Evolutionary conservation across 2,113 vertebrate genomes (phyloP), one percentile per base, ranked within the genome.

Genomic region (Gopherus flavomarginatus): DNA sequence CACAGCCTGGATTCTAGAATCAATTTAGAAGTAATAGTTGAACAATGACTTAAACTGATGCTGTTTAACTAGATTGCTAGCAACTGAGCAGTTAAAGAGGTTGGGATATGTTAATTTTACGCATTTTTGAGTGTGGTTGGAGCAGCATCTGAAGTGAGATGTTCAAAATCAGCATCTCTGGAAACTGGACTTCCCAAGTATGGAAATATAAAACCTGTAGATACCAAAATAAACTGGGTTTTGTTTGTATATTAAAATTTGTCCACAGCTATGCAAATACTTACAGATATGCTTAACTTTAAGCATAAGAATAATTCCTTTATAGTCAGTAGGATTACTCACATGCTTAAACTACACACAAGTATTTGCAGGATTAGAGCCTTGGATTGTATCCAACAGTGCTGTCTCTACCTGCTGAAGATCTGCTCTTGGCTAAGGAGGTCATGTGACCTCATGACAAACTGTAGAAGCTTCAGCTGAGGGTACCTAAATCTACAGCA

Each of bases 401-500:
- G 78, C 72, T 44, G 56, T 4, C 0, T 0, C 21, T 84, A n/a
- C 14, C 4, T 6, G 54, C 35, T 88, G 72, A 90, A 5, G 53
- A 85, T 49, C 35, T 79, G 87, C 57, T 12, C 11, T 0, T 1
- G 14, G 21, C 72, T 11, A 47, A 24, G 53, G 9, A 86, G 21
- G 8, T 27, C 27, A 7, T 2, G 47, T 87, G 84, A 59, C 17
- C 3, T 16, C 50, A 3, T 1, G 17, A 8, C 31, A 83, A 88
- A 22, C 47, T 42, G 8, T 11, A 49, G 72, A 77, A 44, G 12
- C 38, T 77, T 44, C 72, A 44, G 42, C 72, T 44, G 72, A 42
- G 11, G 72, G 5, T 44, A 44, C 44, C 27, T 3, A 17, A 2
- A 11, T 53, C 21, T 3, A 14, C 1, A 21, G 13, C 2, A 38